phyloP scores from a whole-genome alignment of 2,797 vertebrate species.

The Halcyon smyrnensis region DNA sequence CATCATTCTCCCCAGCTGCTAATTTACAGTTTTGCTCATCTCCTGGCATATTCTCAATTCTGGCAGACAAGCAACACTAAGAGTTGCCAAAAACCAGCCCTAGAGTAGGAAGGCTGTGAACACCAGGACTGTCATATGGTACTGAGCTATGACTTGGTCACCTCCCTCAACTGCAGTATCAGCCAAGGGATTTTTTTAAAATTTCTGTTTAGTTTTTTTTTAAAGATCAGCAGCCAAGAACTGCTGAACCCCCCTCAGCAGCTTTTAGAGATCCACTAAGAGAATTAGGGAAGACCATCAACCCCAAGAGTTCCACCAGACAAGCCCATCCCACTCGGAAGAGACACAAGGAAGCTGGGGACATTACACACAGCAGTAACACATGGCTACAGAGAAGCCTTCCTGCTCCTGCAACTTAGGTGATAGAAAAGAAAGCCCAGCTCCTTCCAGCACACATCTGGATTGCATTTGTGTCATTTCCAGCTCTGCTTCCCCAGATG shows the following conservation, averaged over 20 bases:
- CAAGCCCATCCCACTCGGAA: background rate
- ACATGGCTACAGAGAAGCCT: background rate
- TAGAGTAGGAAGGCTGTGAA: background rate
- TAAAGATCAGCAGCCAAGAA: background rate
- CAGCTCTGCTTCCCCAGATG: background rate
- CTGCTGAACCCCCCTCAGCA: background rate
- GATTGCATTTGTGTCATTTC: background rate
- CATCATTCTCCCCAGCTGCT: background rate
- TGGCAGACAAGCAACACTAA: background rate
- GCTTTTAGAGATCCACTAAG: background rate
- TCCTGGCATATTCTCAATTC: background rate
- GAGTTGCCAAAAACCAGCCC: background rate
- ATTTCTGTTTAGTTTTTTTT: background rate
- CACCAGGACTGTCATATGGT: background rate
- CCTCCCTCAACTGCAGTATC: background rate
- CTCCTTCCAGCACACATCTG: background rate
- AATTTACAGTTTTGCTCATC: background rate
- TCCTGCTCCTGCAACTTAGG: background rate
- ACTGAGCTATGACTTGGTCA: background rate
- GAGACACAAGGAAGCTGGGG: background rate
- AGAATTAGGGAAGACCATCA: background rate
- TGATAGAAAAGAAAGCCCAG: background rate
- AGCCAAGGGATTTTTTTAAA: background rate
- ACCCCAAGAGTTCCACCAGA: background rate
- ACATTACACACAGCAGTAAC: accelerated